phyloP scores from a whole-genome alignment of 2,113 vertebrate genomes.

The Bettongia penicillata region DNA sequence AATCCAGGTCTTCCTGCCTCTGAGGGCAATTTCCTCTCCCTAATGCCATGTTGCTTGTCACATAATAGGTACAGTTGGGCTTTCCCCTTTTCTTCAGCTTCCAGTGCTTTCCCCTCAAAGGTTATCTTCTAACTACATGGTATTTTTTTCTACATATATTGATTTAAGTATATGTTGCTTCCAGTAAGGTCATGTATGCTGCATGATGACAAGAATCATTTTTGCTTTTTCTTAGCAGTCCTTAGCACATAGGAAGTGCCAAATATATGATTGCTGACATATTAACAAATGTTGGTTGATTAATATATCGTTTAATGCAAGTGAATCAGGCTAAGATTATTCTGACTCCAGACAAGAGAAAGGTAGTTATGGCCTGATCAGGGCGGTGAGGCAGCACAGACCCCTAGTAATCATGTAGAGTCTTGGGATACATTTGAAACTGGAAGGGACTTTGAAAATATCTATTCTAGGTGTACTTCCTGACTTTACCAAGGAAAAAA shows the following conservation, averaged over 20 bases:
- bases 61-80: neutral
- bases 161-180: neutral
- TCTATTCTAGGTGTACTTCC: neutral
- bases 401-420: neutral
- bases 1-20: neutral
- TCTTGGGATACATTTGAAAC: neutral
- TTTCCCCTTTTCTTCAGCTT: neutral
- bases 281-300: neutral
- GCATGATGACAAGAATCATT: neutral
- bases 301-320: neutral
- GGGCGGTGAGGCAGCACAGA: neutral
- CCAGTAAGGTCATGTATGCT: neutral
- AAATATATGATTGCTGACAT: neutral
- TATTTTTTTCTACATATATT: neutral
- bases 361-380: neutral
- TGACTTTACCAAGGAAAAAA: neutral
- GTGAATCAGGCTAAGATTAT: neutral
- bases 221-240: neutral
- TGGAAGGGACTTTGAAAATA: neutral
- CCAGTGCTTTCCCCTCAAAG: neutral
- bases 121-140: neutral
- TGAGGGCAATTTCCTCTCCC: no score
- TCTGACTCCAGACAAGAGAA: neutral
- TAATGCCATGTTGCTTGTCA: neutral
- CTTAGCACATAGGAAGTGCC: neutral